Base-by-base conservation (phyloP, 2,797 vertebrate species). In the Limnodromus scolopaceus region DNA sequence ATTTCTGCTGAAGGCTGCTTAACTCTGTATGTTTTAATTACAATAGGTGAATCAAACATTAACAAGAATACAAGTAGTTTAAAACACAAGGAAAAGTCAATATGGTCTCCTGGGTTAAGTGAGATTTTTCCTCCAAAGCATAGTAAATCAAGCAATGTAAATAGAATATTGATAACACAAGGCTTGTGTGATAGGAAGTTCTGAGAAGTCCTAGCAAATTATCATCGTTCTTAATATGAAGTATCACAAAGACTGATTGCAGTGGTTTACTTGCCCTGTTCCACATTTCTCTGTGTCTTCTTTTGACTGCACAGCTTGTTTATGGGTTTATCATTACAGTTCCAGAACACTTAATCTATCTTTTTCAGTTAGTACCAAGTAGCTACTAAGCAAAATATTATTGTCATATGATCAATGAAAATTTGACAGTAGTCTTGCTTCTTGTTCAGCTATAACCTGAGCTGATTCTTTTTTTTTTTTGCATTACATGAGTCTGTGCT, bases 1-100 rank as follows among this genome's bases (percentile, higher is more conserved):
- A 69, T 22, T 80, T 75, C 57, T 58, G 0, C 15, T 58, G 30
- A 80, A 79, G 36, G 24, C 20, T 79, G 15, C 16, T 81, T 82
- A 16, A 64, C 32, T 6, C n/a, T 76, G 6, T 25, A 22, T 48
- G 14, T 91, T 97, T 94, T 94, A 75, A 41, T 95, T 93, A 53
- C n/a, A 58, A 13, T 36, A 70, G 65, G 28, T 92, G 38, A 96
- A 92, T 93, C 74, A 96, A 97, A 78, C 11, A 71, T 95, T 93
- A 87, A 80, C 18, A 92, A 91, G 48, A 55, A 61, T 68, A 82
- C 36, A 82, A 82, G 78, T 38, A 81, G 28, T 60, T 83, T 93
- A 91, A 96, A 92, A 49, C 12, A 23, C 46, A 91, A 34, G 28
- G 18, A 94, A 95, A 87, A 63, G 17, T 95, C 75, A 94, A 16